phyloP scores from a whole-genome alignment of 2,888 invertebrate genomes.

The Odontocolon sp. region DNA sequence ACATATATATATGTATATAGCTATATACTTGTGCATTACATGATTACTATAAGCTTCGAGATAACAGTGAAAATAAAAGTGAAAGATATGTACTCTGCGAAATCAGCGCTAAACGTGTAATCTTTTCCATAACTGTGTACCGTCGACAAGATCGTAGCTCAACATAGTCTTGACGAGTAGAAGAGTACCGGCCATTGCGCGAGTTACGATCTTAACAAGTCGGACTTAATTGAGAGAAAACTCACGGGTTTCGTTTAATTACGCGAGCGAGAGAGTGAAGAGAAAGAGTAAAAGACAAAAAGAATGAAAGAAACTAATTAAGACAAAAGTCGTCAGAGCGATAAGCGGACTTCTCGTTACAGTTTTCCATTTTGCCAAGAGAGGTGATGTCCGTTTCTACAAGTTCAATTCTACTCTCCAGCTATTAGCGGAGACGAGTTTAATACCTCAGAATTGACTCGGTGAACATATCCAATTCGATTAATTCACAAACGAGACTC shows the following conservation, averaged over 20 bases:
- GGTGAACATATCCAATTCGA: too few relatives aligned
- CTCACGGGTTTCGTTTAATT: constrained; percentile 52
- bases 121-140: not conserved
- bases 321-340: constrained; percentile 31
- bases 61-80: constrained; percentile 48
- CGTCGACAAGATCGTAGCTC: not conserved
- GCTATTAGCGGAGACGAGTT: too few relatives aligned
- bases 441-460: too few relatives aligned
- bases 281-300: not conserved
- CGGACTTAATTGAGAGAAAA: constrained; percentile 58
- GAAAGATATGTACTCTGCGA: constrained; percentile 15
- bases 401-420: not conserved
- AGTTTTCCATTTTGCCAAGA: not conserved
- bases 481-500: too few relatives aligned
- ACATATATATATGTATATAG: too few relatives aligned
- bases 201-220: constrained; percentile 42
- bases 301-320: constrained; percentile 33
- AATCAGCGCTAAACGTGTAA: not conserved
- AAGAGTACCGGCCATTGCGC: not conserved
- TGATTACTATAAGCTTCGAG: not conserved
- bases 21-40: not conserved
- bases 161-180: not conserved
- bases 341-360: not conserved
- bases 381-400: not conserved
- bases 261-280: constrained; percentile 8